phyloP scores from a whole-genome alignment of 2,797 vertebrate species.

The Propithecus perrieri region DNA sequence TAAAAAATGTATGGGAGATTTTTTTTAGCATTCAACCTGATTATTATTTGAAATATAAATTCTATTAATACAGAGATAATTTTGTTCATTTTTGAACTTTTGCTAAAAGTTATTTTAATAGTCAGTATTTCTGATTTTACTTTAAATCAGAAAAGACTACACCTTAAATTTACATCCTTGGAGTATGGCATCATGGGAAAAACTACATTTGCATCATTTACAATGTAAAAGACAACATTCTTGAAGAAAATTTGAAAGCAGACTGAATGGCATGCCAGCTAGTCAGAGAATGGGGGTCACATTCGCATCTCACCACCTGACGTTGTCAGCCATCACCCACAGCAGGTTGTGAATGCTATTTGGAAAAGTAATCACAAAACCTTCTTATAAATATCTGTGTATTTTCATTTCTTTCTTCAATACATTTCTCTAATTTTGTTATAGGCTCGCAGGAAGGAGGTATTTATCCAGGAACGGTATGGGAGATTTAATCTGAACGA shows the following conservation, averaged over 20 bases:
- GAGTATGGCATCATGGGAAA: neutral
- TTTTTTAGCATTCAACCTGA: neutral
- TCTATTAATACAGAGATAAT: neutral
- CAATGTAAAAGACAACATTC: slow-evolving; percentile 12
- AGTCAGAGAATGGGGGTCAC: neutral
- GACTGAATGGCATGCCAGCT: neutral
- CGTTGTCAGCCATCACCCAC: neutral
- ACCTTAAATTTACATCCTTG: neutral
- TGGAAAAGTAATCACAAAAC: slow-evolving; percentile 15
- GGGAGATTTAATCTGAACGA: slow-evolving; percentile 96
- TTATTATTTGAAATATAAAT: slow-evolving; percentile 21
- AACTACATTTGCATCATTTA: neutral
- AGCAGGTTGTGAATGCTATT: neutral
- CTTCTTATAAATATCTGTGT: neutral
- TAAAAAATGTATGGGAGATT: neutral
- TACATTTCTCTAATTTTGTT: slow-evolving; percentile 62
- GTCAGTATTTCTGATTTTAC: slow-evolving; percentile 29
- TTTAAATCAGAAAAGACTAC: neutral
- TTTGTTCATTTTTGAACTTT: neutral
- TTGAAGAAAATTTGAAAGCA: neutral
- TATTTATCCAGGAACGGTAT: slow-evolving; percentile 97
- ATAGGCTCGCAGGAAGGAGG: slow-evolving; percentile 96
- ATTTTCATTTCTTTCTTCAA: slow-evolving; percentile 33
- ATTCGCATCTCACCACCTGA: neutral
- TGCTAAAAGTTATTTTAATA: slow-evolving; percentile 24